These are phyloP conservation scores for Poecilia picta DNA, from an alignment of 2,797 vertebrate species.

Conservation along the genomic window DNA sequence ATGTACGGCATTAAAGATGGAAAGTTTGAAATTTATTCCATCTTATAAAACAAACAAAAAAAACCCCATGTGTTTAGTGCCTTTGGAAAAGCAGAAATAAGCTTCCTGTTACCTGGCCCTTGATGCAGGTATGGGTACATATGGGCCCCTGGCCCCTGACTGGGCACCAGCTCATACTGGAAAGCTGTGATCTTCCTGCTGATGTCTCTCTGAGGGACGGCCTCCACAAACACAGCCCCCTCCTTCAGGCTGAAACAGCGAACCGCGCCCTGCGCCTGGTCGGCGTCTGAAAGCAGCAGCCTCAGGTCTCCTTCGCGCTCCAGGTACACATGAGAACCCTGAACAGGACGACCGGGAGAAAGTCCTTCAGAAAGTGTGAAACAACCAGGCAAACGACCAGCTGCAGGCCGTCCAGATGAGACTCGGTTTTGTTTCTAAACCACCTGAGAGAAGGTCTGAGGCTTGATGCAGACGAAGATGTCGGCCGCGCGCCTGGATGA, in stretches of 20 bases:
- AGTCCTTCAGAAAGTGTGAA: background rate
- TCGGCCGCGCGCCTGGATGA: conserved; percentile 61
- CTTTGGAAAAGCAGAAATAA: background rate
- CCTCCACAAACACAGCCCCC: conserved; percentile 91
- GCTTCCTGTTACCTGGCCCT: conserved; percentile 63
- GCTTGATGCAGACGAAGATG: conserved; percentile 90
- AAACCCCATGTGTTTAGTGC: background rate
- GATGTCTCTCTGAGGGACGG: conserved; percentile 89
- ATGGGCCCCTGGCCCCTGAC: conserved; percentile 60
- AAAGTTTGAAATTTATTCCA: background rate
- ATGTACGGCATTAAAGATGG: background rate
- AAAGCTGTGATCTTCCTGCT: conserved; percentile 91
- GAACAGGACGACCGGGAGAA: conserved; percentile 10
- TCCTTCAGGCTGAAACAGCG: conserved; percentile 87
- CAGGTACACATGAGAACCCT: conserved; percentile 92
- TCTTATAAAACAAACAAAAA: background rate
- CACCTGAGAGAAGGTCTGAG: conserved; percentile 83
- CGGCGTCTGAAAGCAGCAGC: conserved; percentile 86
- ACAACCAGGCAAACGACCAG: background rate
- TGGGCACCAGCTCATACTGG: conserved; percentile 89
- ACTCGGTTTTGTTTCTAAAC: background rate
- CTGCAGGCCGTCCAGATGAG: background rate
- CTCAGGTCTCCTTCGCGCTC: conserved; percentile 89
- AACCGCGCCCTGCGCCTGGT: conserved; percentile 73
- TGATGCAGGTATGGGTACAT: conserved; percentile 65